Evolutionary conservation across 2,888 invertebrate genomes (phyloP), one percentile per base, ranked within the genome.

Genomic region (Heliothis peltigera): DNA sequence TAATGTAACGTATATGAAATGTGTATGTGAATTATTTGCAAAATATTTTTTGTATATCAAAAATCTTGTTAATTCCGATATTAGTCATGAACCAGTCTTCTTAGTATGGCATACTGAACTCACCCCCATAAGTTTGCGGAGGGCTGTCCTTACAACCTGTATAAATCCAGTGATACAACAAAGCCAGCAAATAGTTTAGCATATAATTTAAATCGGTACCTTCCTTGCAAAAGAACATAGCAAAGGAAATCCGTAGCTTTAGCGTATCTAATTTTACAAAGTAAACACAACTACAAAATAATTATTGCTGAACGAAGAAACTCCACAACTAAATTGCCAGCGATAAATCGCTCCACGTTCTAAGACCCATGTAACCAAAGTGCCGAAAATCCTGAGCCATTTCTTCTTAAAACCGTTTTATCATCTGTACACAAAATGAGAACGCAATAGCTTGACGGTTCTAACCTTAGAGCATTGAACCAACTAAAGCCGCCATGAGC

Each of bases 371-470:
- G 66, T 32, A 77, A 39, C 67, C 56, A 77, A 60, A 72, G 67
- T 60, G 53, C 67, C 77, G 49, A 64, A 73, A 73, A 58, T 54
- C 60, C 64, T 18, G 64, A 43, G 39, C 57, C 59, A 52, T 70
- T 61, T 80, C 70, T 70, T 74, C 32, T 32, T 64, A 59, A 78
- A 56, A 62, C 59, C 70, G 74, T 74, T 78, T 77, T 77, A 74
- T 78, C 80, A 74, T 80, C 66, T 57, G 58, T 44, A 70, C 60
- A 70, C 62, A 70, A 60, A 77, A 77, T 77, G 64, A 60, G 68
- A 69, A 60, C 65, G 70, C 64, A 53, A 69, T 51, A 55, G 59
- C 53, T n/a, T 54, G 66, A 32, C 48, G 65, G 69, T 77, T 73
- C 53, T 46, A 60, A 80, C 57, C 10, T 32, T 32, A 32, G 32